A percentile compares a stretch with the other conserved stretches of the same genome.
Evolutionary conservation across 2,113 vertebrate genomes (phyloP).

Genomic region (Pseudorasbora parva): DNA sequence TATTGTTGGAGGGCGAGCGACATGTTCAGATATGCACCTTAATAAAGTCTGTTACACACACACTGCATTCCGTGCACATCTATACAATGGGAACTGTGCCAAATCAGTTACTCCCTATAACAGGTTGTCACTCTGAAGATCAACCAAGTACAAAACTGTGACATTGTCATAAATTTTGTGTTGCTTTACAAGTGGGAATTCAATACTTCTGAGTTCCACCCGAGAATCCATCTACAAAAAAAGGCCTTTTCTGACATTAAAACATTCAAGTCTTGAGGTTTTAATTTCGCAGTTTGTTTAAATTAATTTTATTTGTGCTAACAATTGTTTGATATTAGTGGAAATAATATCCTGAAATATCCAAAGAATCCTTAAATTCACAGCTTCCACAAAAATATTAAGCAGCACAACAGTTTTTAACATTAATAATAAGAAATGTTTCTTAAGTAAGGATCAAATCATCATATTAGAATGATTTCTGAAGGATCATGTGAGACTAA

Average conservation of each 20-base stretch:
- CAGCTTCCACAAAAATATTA: no score
- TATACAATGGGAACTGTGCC: neutral
- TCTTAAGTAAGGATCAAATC: no score
- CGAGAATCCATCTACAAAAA: neutral
- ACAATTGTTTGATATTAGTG: neutral
- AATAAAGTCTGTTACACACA: neutral
- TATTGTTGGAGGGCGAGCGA: neutral
- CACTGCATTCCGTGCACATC: conserved; percentile 14
- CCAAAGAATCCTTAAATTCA: neutral
- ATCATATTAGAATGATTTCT: no score
- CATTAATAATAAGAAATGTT: no score
- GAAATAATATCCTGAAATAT: neutral
- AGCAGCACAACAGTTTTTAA: no score
- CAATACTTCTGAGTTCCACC: neutral
- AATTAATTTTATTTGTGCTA: neutral
- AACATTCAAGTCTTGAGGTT: neutral
- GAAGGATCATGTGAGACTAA: no score
- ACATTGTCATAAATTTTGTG: neutral
- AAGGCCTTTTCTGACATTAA: neutral
- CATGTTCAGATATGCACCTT: conserved; percentile 28
- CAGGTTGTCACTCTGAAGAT: neutral
- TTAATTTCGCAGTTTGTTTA: neutral
- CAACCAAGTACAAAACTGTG: neutral
- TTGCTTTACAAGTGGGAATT: neutral
- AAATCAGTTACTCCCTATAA: conserved; percentile 4